Base-by-base conservation (phyloP, 2,888 invertebrate species). In the Phoenoteleia sp. region DNA sequence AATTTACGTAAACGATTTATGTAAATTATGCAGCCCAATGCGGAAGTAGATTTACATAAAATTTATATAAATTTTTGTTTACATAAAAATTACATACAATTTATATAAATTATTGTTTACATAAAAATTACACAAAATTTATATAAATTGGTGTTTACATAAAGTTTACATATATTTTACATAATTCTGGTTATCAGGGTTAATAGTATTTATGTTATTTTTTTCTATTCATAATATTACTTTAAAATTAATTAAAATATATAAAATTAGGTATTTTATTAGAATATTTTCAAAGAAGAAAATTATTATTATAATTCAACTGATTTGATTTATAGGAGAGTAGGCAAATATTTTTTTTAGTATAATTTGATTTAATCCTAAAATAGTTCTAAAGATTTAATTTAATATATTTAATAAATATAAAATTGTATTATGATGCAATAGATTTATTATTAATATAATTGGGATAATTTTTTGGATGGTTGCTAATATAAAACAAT, bases 321-420 rank as follows among this genome's bases (percentile, higher is more conserved):
- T 94, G 93, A 96, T 91, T 91, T 96, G 95, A 92, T 95, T 95
- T 94, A 96, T 95, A 0, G 96, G 96, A 0, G 96, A 96, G 91
- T 94, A 96, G 47, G 95, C 93, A 94, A 96, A 92, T 92, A 96
- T 93, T 95, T 95, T 95, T 87, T 95, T 95, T 87, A 95, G 69
- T 0, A 94, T 94, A 0, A 94, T 94, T 94, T 95, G 95, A 83
- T 95, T 95, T 90, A 96, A 87, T 4, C 95, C 95, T 88, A 94
- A 93, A 81, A 96, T 89, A 72, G 95, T 93, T 39, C 95, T 91
- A 86, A 95, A 94, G 95, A 94, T 95, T 95, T 95, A 23, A 69
- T 95, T 96, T 0, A 95, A 95, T 0, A 95, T 0, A 95, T 64
- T n/a, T 21, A 64, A 42, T 67, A 33, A 27, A 64, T 19, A 49